Conservation (phyloP, 2,113 vertebrate species). For the Phodopus roborovskii region DNA sequence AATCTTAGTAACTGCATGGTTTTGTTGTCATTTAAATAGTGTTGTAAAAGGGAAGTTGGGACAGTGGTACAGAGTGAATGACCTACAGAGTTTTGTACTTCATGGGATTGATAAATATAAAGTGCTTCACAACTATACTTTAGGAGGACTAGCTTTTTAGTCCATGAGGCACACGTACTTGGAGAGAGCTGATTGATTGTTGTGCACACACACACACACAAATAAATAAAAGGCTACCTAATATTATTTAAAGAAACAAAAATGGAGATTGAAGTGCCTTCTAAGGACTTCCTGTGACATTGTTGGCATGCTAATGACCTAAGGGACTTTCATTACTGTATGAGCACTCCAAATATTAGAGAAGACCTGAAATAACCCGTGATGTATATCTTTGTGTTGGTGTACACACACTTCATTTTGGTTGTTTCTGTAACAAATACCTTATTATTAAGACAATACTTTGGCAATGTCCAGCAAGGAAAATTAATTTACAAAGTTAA, state of each 20-base stretch:
- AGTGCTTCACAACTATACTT: neutral
- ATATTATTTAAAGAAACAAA: neutral
- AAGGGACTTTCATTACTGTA: neutral
- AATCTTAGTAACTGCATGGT: neutral
- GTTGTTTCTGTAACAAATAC: neutral
- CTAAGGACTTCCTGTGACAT: neutral
- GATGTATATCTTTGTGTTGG: neutral
- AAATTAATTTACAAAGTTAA: neutral
- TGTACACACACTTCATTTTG: neutral
- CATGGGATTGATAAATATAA: neutral
- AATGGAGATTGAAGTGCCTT: neutral
- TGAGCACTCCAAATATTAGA: neutral
- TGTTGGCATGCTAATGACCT: neutral
- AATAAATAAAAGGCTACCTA: neutral
- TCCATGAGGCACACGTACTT: no score
- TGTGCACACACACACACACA: neutral
- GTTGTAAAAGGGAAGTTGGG: neutral
- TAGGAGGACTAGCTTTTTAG: neutral
- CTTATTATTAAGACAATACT: neutral
- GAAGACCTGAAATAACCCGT: neutral
- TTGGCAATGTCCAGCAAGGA: slow-evolving; percentile 1
- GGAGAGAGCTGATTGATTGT: neutral
- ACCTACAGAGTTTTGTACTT: neutral
- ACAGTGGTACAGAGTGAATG: neutral
- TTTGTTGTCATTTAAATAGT: slow-evolving; percentile 5